These are phyloP conservation scores for Triops longicaudatus DNA, from an alignment of 1,140 invertebrate species.

Conservation along the genomic window DNA sequence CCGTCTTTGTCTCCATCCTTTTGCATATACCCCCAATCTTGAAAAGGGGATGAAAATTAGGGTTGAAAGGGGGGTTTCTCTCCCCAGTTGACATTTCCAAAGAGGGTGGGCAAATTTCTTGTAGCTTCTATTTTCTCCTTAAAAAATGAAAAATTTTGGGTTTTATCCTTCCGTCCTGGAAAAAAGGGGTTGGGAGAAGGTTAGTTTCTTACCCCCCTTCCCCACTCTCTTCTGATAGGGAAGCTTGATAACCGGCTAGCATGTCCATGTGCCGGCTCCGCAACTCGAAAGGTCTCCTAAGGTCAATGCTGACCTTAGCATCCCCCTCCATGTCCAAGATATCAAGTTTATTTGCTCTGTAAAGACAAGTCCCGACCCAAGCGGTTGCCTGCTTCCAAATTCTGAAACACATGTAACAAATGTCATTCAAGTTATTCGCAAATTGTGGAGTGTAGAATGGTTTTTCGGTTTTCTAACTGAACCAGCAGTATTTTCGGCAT, in stretches of 20 bases:
- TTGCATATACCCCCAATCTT: background rate
- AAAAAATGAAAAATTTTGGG: too few species aligned
- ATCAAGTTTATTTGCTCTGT: slow-evolving; percentile 4
- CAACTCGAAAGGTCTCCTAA: slow-evolving; percentile 11
- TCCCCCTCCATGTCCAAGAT: background rate
- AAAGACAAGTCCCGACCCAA: background rate
- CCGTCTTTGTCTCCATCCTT: background rate
- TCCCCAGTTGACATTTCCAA: too few species aligned
- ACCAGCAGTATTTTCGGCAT: background rate
- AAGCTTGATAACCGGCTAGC: background rate
- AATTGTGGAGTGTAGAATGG: too few species aligned
- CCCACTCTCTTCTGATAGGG: background rate
- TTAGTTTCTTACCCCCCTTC: background rate
- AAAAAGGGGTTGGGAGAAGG: too few species aligned
- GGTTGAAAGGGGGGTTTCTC: background rate
- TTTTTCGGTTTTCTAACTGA: background rate
- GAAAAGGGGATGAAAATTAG: background rate
- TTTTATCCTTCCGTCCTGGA: too few species aligned
- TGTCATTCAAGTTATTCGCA: too few species aligned
- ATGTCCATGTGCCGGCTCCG: background rate
- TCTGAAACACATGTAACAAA: too few species aligned
- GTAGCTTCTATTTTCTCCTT: too few species aligned
- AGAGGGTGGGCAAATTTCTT: too few species aligned
- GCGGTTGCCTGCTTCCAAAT: background rate
- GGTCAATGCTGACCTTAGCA: slow-evolving; percentile 1